These are phyloP conservation scores for Drosophila saltans DNA, from an alignment of 1,140 invertebrate species.

Conservation along the genomic window DNA sequence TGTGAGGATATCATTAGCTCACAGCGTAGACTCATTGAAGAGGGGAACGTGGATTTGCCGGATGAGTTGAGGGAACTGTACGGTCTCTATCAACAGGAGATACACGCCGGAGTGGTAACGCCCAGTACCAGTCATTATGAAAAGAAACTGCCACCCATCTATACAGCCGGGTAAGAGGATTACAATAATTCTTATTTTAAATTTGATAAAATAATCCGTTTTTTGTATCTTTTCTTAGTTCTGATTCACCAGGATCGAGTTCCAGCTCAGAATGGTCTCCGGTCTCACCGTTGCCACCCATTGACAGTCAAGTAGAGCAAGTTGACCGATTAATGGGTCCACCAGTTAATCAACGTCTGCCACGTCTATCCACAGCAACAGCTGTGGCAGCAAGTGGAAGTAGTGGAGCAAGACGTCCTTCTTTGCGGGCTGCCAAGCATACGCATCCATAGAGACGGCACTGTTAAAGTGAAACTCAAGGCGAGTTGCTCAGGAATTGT, in stretches of 20 bases:
- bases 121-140: constrained; percentile 71
- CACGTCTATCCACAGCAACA: constrained; percentile 54
- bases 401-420: constrained; percentile 43
- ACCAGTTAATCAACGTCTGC: constrained; percentile 74
- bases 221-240: constrained; percentile 41
- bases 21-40: constrained; percentile 93
- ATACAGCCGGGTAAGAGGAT: constrained; percentile 73
- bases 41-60: constrained; percentile 88
- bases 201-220: background rate
- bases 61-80: constrained; percentile 93
- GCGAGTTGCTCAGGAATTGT: constrained; percentile 67
- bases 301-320: constrained; percentile 63
- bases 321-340: constrained; percentile 79
- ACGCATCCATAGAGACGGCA: constrained; percentile 49
- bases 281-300: constrained; percentile 73
- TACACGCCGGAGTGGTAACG: constrained; percentile 86
- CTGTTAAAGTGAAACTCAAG: background rate
- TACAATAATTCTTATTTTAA: background rate
- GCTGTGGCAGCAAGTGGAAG: constrained; percentile 20
- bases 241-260: constrained; percentile 81
- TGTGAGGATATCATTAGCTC: constrained; percentile 96
- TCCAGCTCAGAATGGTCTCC: constrained; percentile 83
- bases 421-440: constrained; percentile 56
- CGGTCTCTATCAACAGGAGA: constrained; percentile 93
- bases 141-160: constrained; percentile 80